Conservation (phyloP, 2,888 invertebrate species). For the Apodemia zela region DNA sequence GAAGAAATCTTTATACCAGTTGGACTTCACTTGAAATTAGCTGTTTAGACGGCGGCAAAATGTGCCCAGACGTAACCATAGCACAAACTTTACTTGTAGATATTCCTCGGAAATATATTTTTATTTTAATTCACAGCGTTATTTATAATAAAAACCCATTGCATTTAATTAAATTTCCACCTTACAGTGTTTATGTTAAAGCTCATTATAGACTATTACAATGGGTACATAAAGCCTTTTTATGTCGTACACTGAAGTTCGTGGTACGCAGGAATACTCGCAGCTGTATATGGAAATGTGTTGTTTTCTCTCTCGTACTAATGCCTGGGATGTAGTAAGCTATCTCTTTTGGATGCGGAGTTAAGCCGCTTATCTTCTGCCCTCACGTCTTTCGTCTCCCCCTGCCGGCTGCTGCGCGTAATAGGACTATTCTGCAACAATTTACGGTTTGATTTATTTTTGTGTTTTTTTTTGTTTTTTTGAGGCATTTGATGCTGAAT, state of each 20-base stretch:
- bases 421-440: constrained; percentile 58
- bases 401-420: constrained; percentile 67
- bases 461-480: constrained; percentile 15
- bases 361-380: constrained; percentile 78
- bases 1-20: constrained; percentile 44
- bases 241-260: constrained; percentile 37
- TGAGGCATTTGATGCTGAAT: background rate
- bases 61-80: constrained; percentile 47
- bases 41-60: constrained; percentile 68
- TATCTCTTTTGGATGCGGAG: constrained; percentile 61
- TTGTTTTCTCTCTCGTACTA: constrained; percentile 45
- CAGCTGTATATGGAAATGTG: constrained; percentile 69
- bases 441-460: constrained; percentile 30
- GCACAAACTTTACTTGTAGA: constrained; percentile 74
- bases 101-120: constrained; percentile 78
- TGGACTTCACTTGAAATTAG: constrained; percentile 71
- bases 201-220: constrained; percentile 33
- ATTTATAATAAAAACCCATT: constrained; percentile 38
- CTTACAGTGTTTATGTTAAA: constrained; percentile 23
- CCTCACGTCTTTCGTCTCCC: constrained; percentile 69
- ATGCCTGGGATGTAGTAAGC: constrained; percentile 33
- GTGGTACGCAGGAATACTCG: constrained; percentile 64
- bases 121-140: constrained; percentile 62
- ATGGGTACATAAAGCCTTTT: constrained; percentile 43
- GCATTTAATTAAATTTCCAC: constrained; percentile 33